Percentiles rank a stretch among this genome's conserved stretches.
These are phyloP conservation scores for Papilio aristodemus DNA, from an alignment of 1,140 invertebrate species.

Conservation along the genomic window DNA sequence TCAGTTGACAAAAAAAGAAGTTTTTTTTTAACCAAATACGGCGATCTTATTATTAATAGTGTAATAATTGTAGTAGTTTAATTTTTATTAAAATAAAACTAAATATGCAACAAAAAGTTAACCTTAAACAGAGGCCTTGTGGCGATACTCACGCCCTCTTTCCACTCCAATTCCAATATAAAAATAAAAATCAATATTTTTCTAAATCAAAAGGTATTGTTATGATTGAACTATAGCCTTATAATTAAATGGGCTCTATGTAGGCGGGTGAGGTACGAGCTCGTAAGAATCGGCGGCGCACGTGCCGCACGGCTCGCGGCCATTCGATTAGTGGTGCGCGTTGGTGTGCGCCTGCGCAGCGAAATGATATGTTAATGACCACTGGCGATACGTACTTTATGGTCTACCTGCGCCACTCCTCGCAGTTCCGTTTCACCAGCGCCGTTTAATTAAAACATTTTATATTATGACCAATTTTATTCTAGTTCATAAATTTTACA, in stretches of 20 bases:
- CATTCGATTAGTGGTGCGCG: slow-evolving; percentile 53
- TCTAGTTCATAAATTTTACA: slow-evolving; percentile 27
- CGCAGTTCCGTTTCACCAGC: slow-evolving; percentile 22
- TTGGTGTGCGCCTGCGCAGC: slow-evolving; percentile 38
- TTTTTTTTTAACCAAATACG: too few species aligned
- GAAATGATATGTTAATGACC: slow-evolving; percentile 70
- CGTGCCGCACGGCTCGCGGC: slow-evolving; percentile 44
- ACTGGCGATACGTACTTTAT: slow-evolving; percentile 64
- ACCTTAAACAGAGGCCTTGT: background rate
- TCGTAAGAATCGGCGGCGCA: slow-evolving; percentile 13
- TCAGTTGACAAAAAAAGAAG: too few species aligned
- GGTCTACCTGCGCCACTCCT: slow-evolving; percentile 48
- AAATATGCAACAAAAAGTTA: background rate
- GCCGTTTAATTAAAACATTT: slow-evolving; percentile 34
- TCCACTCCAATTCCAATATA: background rate
- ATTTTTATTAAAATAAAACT: background rate
- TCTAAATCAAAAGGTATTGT: slow-evolving; percentile 28
- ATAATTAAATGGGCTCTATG: slow-evolving; percentile 33
- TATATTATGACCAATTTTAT: slow-evolving; percentile 31
- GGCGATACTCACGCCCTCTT: background rate
- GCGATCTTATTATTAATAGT: too few species aligned
- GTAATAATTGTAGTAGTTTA: too few species aligned
- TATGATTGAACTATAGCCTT: slow-evolving; percentile 27
- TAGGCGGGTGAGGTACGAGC: slow-evolving; percentile 34
- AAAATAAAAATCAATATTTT: slow-evolving; percentile 21